Base-by-base conservation (phyloP, 2,797 vertebrate genomes). In the Gastrophryne carolinensis region DNA sequence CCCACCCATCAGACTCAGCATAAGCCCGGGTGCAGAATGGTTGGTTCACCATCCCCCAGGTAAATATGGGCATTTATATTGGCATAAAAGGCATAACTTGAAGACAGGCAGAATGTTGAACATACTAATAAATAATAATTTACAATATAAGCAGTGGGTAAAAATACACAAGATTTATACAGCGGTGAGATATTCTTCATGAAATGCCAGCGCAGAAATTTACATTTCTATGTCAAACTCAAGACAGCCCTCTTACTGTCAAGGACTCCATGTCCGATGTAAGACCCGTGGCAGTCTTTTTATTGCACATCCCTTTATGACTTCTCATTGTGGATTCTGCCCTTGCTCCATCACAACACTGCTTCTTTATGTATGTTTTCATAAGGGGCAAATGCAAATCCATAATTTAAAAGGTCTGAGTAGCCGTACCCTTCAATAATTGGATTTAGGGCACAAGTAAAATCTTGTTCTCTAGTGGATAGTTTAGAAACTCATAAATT, bases 361-460 rank as follows among this genome's bases (percentile, higher is more conserved):
- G 19, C 15, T 30, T 24, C 13, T 27, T 54, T 26, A 39, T 67
- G 49, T 29, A 24, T 39, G 32, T 67, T 32, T 54, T 67, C 24
- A 37, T 39, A 67, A 37, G 29, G 32, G 26, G 32, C 32, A 54
- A 67, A 39, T 44, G 26, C 35, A 57, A 70, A 60, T 60, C 58
- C 24, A 60, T 60, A 24, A 44, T 30, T 54, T 53, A 58, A 71
- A 21, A 49, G 27, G 26, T 47, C 32, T 49, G 39, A 23, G 53
- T 71, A 29, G 44, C 66, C 24, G 54, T 58, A 71, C 27, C 67
- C 39, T 71, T 60, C 27, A 71, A 47, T 71, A 60, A 71, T 60
- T 49, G 54, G 19, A 71, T 71, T 49, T 60, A 71, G 26, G 39
- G 24, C 27, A 34, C 24, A 44, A 30, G 35, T 44, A 69, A 57